Evolutionary conservation across 2,113 vertebrate genomes (phyloP).

Genomic region (Pipra filicauda): DNA sequence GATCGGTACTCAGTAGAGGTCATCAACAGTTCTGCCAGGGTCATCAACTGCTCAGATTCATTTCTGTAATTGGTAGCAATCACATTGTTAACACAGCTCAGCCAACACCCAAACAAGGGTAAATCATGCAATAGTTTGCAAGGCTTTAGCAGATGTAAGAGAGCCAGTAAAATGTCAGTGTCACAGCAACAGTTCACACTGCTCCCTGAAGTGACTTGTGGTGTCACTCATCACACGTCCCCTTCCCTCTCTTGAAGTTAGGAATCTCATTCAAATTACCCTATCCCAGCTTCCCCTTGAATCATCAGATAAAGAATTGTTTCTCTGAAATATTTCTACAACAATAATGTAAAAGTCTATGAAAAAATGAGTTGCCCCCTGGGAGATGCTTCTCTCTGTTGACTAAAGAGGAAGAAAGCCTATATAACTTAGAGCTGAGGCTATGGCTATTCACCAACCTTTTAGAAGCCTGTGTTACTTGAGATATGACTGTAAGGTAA

Average conservation of each 20-base stretch:
- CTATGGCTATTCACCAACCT: neutral
- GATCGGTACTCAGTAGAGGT: neutral
- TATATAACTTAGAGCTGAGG: neutral
- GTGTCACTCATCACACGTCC: accelerated
- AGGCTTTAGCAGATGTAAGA: neutral
- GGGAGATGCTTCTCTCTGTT: neutral
- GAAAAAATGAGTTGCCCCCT: neutral
- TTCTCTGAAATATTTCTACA: neutral
- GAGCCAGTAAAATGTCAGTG: neutral
- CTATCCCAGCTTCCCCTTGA: neutral
- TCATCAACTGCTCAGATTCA: neutral
- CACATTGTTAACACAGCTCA: neutral
- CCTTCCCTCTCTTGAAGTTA: neutral
- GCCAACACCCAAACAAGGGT: neutral
- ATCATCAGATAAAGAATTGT: neutral
- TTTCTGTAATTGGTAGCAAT: neutral
- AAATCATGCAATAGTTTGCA: neutral
- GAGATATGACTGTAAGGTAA: neutral
- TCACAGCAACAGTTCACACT: neutral
- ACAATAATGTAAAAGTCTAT: neutral
- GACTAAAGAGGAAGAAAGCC: neutral
- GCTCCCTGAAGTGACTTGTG: neutral
- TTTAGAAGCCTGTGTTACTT: neutral
- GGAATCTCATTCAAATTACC: neutral
- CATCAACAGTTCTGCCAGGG: neutral